Evolutionary conservation across 2,888 invertebrate genomes (phyloP), one percentile per base, ranked within the genome.

Genomic region (Ditula angustiorana): DNA sequence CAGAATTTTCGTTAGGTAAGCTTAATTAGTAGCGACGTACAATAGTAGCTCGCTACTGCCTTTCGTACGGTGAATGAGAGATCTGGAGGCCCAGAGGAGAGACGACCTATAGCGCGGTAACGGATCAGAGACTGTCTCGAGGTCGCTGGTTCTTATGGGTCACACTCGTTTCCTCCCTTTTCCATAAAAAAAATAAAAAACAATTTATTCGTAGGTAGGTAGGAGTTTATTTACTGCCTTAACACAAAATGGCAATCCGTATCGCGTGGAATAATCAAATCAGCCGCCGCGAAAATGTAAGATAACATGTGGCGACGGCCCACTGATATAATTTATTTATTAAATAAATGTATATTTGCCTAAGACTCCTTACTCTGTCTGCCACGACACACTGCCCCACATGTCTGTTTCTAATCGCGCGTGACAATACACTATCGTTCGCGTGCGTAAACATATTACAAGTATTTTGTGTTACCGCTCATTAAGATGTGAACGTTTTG

Each of bases 331-430:
- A 58, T 64, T 52, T 46, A 35, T 58, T 46, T n/a, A 13, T 33
- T 52, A 52, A 63, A 58, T 52, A 50, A 44, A 35, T 55, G 47
- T 53, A 44, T 23, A 28, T 59, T 63, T 68, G 65, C 67, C 64
- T 64, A 70, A 66, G 57, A 70, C 67, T 74, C 68, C 67, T 63
- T 66, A 58, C 70, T 46, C 61, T 68, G 67, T 71, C 73, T 67
- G 71, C 64, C 73, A 72, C 76, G 83, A 75, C 86, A 85, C 72
- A 82, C 72, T 89, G 81, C 85, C 90, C 88, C 73, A 90, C 79
- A 87, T 90, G 81, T 80, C 79, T 74, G 69, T 67, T 70, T 77
- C 75, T 83, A 84, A 87, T 88, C 85, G 84, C 80, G 86, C 87
- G 83, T 83, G 84, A 85, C 87, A 86, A 80, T 78, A 78, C 72